phyloP scores from a whole-genome alignment of 2,888 invertebrate species.

The Lycophotia porphyrea region DNA sequence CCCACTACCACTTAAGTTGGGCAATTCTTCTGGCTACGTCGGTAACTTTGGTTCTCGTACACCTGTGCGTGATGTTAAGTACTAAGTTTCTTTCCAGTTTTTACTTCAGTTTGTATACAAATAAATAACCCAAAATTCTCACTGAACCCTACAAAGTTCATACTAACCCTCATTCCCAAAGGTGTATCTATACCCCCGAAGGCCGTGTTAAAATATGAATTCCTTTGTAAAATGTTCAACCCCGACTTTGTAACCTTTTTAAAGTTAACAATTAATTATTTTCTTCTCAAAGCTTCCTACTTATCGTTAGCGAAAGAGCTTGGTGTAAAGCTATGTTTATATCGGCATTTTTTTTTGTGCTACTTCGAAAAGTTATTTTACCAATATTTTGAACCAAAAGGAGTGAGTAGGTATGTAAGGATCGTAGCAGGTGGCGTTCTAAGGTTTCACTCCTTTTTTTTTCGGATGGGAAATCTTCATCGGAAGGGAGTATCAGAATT shows the following conservation, averaged over 20 bases:
- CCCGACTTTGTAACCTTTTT: constrained; percentile 50
- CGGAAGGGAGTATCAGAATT: too few relatives aligned
- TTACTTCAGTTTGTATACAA: background rate
- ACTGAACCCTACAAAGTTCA: background rate
- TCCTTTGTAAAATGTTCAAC: constrained; percentile 48
- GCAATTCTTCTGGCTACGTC: too few relatives aligned
- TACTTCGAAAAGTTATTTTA: background rate
- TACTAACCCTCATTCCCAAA: constrained; percentile 16
- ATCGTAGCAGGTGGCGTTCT: background rate
- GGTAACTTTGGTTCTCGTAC: too few relatives aligned
- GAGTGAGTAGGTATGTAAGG: background rate
- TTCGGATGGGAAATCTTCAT: too few relatives aligned
- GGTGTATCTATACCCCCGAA: constrained; percentile 4
- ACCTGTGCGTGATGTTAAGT: too few relatives aligned
- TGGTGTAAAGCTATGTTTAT: background rate
- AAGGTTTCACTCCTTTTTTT: too few relatives aligned
- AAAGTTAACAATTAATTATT: constrained; percentile 57
- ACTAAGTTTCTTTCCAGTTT: too few relatives aligned
- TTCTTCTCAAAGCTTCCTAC: constrained; percentile 45
- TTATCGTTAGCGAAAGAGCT: constrained; percentile 43
- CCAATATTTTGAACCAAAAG: background rate
- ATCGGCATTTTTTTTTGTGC: background rate
- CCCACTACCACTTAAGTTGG: too few relatives aligned
- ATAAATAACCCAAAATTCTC: background rate
- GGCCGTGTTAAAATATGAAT: constrained; percentile 48